Evolutionary conservation across 92 coral and sea anemone species (phyloP).

Genomic region (Siderastrea radians): DNA sequence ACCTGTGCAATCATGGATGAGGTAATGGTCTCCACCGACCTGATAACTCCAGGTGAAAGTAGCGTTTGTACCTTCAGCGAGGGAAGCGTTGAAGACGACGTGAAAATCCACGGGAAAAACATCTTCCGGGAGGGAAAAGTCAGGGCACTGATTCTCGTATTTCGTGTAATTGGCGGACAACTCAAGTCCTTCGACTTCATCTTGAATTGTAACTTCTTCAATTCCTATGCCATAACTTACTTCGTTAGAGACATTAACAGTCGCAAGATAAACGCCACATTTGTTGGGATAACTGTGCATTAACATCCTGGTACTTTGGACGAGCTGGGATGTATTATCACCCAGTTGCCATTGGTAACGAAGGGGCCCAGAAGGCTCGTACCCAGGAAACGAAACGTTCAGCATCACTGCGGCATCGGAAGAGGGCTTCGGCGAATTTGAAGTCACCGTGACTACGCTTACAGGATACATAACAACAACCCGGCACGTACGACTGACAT

Average conservation of each 20-base stretch:
- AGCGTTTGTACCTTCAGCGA: slow-evolving; percentile 79
- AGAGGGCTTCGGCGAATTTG: slow-evolving; percentile 73
- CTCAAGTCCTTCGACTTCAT: slow-evolving; percentile 28
- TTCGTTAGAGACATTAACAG: slow-evolving; percentile 68
- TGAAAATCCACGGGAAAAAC: slow-evolving; percentile 67
- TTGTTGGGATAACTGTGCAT: slow-evolving; percentile 47
- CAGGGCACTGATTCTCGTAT: background rate
- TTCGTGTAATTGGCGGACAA: background rate
- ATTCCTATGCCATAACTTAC: slow-evolving; percentile 23
- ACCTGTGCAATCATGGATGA: background rate
- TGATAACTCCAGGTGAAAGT: slow-evolving; percentile 67
- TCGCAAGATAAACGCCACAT: slow-evolving; percentile 57
- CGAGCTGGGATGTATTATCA: slow-evolving; percentile 26
- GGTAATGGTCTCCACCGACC: slow-evolving; percentile 19
- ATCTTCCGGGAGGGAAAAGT: background rate
- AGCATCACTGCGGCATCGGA: slow-evolving; percentile 40
- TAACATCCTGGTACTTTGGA: background rate
- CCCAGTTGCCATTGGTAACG: slow-evolving; percentile 48
- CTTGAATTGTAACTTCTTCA: slow-evolving; percentile 50
- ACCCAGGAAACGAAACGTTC: slow-evolving; percentile 28
- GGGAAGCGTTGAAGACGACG: slow-evolving; percentile 38
- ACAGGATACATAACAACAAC: slow-evolving; percentile 66
- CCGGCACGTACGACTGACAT: slow-evolving; percentile 35
- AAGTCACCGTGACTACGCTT: slow-evolving; percentile 28
- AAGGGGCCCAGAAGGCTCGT: slow-evolving; percentile 50